These are phyloP conservation scores for Drosophila ogumai DNA, from an alignment of 1,140 invertebrate species.

Conservation along the genomic window DNA sequence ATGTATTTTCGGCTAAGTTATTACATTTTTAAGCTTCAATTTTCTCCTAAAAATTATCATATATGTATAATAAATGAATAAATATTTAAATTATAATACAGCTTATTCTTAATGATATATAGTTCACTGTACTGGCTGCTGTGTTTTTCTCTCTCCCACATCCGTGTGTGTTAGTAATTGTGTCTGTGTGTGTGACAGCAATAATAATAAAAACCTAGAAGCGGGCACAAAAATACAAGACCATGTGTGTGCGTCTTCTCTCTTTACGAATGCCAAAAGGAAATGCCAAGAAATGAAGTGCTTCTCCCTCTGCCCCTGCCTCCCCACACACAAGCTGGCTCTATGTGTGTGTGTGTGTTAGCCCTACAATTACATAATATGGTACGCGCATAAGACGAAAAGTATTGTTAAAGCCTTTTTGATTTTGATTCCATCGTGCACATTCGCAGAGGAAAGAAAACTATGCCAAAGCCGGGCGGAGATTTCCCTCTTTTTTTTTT, in stretches of 20 bases:
- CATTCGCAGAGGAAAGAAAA: conserved; percentile 28
- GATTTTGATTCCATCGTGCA: conserved; percentile 47
- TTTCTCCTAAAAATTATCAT: no score
- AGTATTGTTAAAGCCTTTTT: conserved; percentile 70
- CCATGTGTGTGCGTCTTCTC: conserved; percentile 41
- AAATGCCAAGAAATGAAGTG: conserved; percentile 80
- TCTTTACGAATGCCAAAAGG: conserved; percentile 55
- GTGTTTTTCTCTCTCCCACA: conserved; percentile 4
- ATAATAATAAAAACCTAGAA: conserved; percentile 78
- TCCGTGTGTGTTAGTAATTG: conserved; percentile 23
- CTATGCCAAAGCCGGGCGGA: conserved; percentile 45
- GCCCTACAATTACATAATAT: conserved; percentile 79
- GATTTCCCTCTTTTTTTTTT: conserved; percentile 33
- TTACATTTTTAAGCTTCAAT: no score
- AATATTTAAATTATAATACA: no score
- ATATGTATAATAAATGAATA: no score
- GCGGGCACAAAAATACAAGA: conserved; percentile 60
- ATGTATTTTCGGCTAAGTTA: no score
- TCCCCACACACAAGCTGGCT: conserved; percentile 13
- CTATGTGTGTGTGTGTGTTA: conserved; percentile 32
- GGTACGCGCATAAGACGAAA: conserved; percentile 72
- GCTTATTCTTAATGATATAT: no score
- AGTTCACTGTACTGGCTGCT: conserved; percentile 9
- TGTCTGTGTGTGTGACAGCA: conserved; percentile 45
- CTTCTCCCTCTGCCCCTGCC: conserved; percentile 44